Evolutionary conservation across 2,797 vertebrate species (phyloP).

Genomic region (Simalia tracyae): DNA sequence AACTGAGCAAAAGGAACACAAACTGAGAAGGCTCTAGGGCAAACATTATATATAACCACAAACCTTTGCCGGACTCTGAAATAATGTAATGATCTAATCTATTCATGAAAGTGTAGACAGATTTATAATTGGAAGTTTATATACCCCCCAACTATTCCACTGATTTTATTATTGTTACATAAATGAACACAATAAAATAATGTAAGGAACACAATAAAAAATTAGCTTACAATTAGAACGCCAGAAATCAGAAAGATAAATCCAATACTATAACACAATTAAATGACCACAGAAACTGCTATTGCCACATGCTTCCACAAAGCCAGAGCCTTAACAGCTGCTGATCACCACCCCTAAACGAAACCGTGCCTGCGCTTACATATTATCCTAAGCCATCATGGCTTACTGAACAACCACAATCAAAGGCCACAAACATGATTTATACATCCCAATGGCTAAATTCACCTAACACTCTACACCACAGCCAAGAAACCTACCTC

Average conservation of each 20-base stretch:
- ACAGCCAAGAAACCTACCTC: not conserved
- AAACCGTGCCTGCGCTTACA: not conserved
- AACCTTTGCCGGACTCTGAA: not conserved
- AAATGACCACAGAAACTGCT: not conserved
- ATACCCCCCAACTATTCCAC: not conserved
- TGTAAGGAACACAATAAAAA: not conserved
- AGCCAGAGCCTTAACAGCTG: not conserved
- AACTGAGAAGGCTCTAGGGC: not conserved
- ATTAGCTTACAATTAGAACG: not conserved
- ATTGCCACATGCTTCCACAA: not conserved
- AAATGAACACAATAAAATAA: not conserved
- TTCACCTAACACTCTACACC: not conserved
- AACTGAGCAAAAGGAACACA: not conserved
- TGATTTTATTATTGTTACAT: not conserved
- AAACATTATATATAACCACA: not conserved
- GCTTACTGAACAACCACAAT: not conserved
- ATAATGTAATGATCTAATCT: not conserved
- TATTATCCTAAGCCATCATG: not conserved
- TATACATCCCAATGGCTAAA: not conserved
- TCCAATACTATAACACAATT: not conserved
- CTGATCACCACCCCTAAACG: not conserved
- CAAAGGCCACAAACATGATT: not conserved
- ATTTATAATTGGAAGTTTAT: not conserved
- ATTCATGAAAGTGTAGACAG: not conserved
- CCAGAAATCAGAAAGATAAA: not conserved